Evolutionary conservation across 2,797 vertebrate genomes (phyloP), one percentile per base, ranked within the genome.

Genomic region (Ammospiza maritima): DNA sequence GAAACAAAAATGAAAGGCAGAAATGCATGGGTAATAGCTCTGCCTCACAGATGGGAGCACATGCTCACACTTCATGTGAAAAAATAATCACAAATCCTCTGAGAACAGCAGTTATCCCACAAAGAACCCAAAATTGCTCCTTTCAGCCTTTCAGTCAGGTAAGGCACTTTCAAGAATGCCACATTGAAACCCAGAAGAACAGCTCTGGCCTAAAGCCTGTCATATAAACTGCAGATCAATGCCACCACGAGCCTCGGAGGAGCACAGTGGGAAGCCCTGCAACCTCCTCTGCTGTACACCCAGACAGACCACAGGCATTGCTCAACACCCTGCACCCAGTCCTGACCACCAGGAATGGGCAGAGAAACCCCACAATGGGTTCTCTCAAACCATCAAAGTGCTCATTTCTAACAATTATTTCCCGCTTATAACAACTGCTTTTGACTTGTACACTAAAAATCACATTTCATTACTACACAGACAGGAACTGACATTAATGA

Each of bases 21-120:
- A 88, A 57, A 10, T 22, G 22, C 44, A 45, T 1, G 18, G 58
- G 18, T 32, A 79, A 81, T 56, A 65, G 14, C 29, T 69, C 19
- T 61, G 19, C 20, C 58, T 85, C 51, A 61, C 65, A 64, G 53
- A 62, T 73, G 25, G 17, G 16, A 89, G 44, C 51, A 54, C 26
- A 16, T 44, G 23, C 25, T 18, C 88, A 62, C 32, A 23, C 16
- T 22, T 32, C 36, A 23, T 11, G 6, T 34, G 60, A 90, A 65
- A 67, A 84, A 69, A 48, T 10, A 61, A 77, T 61, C 34, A 25
- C 32, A 85, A 74, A 56, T 77, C 72, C 75, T 85, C 78, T 0
- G 50, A 95, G 75, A 93, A 64, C 38, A 83, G 77, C 86, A 89
- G 92, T 88, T 96, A 92, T 53, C 78, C 75, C 90, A 92, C 74